Conservation (phyloP, 1,140 invertebrate species). For the Monochamus saltuarius region DNA sequence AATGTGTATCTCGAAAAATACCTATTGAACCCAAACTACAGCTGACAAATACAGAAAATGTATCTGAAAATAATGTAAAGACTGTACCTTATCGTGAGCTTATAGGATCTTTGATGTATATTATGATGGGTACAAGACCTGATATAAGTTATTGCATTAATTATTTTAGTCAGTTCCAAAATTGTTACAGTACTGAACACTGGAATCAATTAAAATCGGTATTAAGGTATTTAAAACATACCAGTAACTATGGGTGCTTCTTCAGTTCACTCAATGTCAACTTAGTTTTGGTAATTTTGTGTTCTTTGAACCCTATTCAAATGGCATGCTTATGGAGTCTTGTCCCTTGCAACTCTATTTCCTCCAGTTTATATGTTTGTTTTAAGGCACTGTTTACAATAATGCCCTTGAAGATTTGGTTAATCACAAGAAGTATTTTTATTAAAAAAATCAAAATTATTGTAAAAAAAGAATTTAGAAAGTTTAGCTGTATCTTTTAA, state of each 20-base stretch:
- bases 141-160: slow-evolving; percentile 51
- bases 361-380: too few species aligned
- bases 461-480: too few species aligned
- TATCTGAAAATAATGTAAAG: slow-evolving; percentile 12
- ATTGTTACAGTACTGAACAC: slow-evolving; percentile 40
- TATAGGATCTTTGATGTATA: slow-evolving; percentile 50
- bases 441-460: too few species aligned
- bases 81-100: slow-evolving; percentile 43
- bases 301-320: too few species aligned
- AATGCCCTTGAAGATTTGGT: too few species aligned
- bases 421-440: too few species aligned
- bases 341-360: too few species aligned
- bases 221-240: slow-evolving; percentile 50
- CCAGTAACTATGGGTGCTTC: slow-evolving; percentile 25
- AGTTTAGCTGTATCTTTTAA: too few species aligned
- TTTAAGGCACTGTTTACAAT: too few species aligned
- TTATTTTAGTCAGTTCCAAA: slow-evolving; percentile 46
- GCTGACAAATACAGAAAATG: slow-evolving; percentile 21
- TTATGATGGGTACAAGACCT: slow-evolving; percentile 47
- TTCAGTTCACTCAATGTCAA: too few species aligned
- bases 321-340: too few species aligned
- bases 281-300: too few species aligned
- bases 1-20: slow-evolving; percentile 31
- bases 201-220: slow-evolving; percentile 47
- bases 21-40: slow-evolving; percentile 38